A percentile compares a stretch with the other conserved stretches of the same genome.
phyloP scores from a whole-genome alignment of 2,113 vertebrate genomes.

The Jaculus jaculus region DNA sequence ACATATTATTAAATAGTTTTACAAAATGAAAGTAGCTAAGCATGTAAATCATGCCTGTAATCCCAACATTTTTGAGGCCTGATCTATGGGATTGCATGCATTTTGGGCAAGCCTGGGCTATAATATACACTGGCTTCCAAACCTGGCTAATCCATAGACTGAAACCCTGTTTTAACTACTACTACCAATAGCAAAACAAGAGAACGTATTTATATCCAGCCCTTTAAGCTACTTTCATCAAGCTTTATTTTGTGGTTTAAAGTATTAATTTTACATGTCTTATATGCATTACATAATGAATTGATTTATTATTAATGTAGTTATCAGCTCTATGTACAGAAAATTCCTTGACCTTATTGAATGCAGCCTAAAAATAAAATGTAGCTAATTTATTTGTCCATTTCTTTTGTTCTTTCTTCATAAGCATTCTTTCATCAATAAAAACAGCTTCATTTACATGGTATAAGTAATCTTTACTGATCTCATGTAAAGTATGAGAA shows the following conservation, averaged over 20 bases:
- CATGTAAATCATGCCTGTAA: background rate
- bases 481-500: background rate
- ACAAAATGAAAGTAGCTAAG: background rate
- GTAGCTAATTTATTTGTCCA: conserved; percentile 1
- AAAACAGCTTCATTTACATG: background rate
- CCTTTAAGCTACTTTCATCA: background rate
- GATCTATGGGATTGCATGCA: too few relatives aligned
- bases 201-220: background rate
- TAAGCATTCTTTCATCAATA: background rate
- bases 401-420: background rate
- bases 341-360: conserved; percentile 46
- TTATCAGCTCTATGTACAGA: background rate
- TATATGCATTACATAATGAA: conserved; percentile 39
- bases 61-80: background rate
- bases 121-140: background rate
- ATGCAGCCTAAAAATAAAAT: conserved; percentile 40
- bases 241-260: background rate
- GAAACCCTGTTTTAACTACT: background rate
- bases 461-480: background rate
- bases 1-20: background rate
- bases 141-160: too few relatives aligned
- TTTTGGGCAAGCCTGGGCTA: background rate
- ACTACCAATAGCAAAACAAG: background rate
- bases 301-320: conserved; percentile 34
- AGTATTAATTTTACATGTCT: conserved; percentile 6